Conservation (phyloP, 1,140 invertebrate genomes). For the Drosophila nikananu region DNA sequence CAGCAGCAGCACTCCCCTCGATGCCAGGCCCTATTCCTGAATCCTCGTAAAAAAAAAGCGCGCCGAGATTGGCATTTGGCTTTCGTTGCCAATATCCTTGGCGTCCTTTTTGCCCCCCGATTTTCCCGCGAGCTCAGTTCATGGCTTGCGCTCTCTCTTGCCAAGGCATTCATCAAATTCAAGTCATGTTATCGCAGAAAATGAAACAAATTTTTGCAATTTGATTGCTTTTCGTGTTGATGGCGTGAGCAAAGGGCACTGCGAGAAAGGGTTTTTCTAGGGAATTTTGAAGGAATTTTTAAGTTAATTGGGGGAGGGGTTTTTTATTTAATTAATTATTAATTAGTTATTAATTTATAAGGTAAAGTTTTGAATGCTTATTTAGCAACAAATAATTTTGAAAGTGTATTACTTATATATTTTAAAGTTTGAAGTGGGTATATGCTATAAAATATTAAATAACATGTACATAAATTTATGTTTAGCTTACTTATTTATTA, state of each 20-base stretch:
- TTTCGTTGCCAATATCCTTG: conserved; percentile 79
- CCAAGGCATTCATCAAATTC: conserved; percentile 83
- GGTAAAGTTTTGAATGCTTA: too few relatives aligned
- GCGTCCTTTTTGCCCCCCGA: conserved; percentile 33
- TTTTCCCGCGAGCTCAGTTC: conserved; percentile 17
- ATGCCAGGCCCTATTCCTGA: neutral
- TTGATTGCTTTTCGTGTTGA: conserved; percentile 83
- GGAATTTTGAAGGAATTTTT: too few relatives aligned
- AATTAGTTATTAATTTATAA: too few relatives aligned
- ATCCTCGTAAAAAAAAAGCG: conserved; percentile 73
- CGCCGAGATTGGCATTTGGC: conserved; percentile 81
- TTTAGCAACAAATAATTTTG: too few relatives aligned
- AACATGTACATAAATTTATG: too few relatives aligned
- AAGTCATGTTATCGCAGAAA: conserved; percentile 84
- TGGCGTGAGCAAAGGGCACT: conserved; percentile 47
- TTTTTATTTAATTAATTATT: neutral
- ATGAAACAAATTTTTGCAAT: conserved; percentile 84
- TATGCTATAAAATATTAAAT: too few relatives aligned
- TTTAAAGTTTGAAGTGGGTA: too few relatives aligned
- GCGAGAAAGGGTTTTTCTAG: neutral
- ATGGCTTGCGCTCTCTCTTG: conserved; percentile 46
- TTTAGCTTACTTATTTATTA: too few relatives aligned
- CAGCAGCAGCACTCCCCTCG: neutral
- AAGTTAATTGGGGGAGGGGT: neutral
- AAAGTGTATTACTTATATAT: too few relatives aligned